Evolutionary conservation across 2,888 invertebrate genomes (phyloP), one percentile per base, ranked within the genome.

Genomic region (Tuberolachnus salignus): DNA sequence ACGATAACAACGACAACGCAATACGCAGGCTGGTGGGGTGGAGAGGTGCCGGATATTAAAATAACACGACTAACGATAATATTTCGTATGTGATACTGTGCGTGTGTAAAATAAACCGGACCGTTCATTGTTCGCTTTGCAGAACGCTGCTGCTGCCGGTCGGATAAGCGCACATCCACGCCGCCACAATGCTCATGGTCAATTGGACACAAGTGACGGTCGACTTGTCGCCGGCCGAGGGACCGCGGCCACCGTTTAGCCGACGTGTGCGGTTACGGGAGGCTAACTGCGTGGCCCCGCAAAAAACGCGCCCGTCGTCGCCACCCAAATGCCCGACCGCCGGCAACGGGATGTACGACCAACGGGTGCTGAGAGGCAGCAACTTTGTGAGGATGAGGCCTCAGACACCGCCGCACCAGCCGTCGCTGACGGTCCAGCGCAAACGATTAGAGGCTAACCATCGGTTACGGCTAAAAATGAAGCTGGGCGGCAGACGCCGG

Each of bases 191-290:
- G 16, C 9, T 61, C 19, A 1, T 26, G 49, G 49, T 72, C 26
- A 61, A 72, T 2, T 61, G 26, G 19, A 61, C 23, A 10, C 59
- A 59, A 26, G 46, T 72, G 49, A 26, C 13, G 19, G 19, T 72
- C 4, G 49, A 19, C 16, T 51, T 34, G 34, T 34, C 26, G 51
- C 0, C 66, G 26, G n/a, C 23, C 26, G 4, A 0, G 11, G 11
- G 10, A 51, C 51, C 63, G 42, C n/a, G 1, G 6, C n/a, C 63
- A 3, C 26, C 0, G 9, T 16, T 0, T 14, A 13, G 23, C 34
- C 34, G 44, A 1, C 63, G n/a, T 42, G n/a, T 14, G 19, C 63
- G n/a, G 19, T 1, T 14, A 42, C 42, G 63, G 19, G 53, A 53
- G n/a, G 9, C n/a, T 0, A 6, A 44, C 63, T 19, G 63, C 16